Evolutionary conservation across 2,888 invertebrate genomes (phyloP), one percentile per base, ranked within the genome.

Genomic region (Ectobius pallidus): DNA sequence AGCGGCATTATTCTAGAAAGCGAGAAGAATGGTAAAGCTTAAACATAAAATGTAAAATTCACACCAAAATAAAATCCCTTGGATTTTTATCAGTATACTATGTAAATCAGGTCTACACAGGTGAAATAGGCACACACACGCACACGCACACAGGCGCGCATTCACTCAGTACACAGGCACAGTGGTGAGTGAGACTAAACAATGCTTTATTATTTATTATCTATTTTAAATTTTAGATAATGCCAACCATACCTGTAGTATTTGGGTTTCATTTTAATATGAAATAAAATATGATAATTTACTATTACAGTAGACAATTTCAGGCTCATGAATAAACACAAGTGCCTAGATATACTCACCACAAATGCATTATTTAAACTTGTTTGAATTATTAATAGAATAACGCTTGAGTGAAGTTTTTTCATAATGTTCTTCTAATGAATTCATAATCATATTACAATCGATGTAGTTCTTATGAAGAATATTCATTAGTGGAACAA

Each of bases 111-210:
- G 2, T 52, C 52, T 52, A 11, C 3, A 14, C 25, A 30, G 58
- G 58, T 58, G 27, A 30, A 30, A 30, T 25, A 58, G 58, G 14
- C 58, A 58, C 58, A n/a, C n/a, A 58, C 58, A 58, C 58, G 16
- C 58, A 58, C 58, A 25, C 52, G 25, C 52, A 30, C 58, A 58
- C 30, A 9, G 27, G 30, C 58, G n/a, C 58, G 14, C 22, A n/a
- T n/a, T n/a, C n/a, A n/a, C n/a, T n/a, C n/a, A n/a, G n/a, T n/a
- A 58, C 27, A 25, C 58, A 58, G 32, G 58, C 58, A 58, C 58
- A 58, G 58, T 58, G 58, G 58, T 58, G 58, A 58, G 27, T 58
- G 58, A 58, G 30, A 58, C 18, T n/a, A n/a, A n/a, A n/a, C n/a
- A n/a, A n/a, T n/a, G n/a, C n/a, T n/a, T n/a, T n/a, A n/a, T n/a